Evolutionary conservation across 2,888 invertebrate species (phyloP).

Genomic region (Cephus rjabovi): DNA sequence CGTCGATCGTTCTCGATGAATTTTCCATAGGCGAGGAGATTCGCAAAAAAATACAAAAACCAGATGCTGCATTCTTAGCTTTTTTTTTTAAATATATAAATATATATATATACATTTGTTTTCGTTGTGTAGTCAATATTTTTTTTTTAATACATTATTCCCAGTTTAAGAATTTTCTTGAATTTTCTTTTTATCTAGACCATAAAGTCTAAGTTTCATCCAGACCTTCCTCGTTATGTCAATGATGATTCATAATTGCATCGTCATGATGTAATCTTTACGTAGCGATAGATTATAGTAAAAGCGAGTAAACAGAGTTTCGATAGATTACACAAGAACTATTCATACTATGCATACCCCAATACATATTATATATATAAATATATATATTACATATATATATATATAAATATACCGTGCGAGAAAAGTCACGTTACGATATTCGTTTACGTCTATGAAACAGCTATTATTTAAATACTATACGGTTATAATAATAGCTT

Average conservation of each 20-base stretch:
- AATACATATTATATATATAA: neutral
- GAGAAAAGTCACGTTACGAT: constrained; percentile 21
- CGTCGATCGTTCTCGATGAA: neutral
- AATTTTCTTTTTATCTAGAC: neutral
- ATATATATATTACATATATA: constrained; percentile 1
- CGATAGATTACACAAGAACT: neutral
- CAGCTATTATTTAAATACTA: constrained; percentile 12
- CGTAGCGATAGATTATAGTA: neutral
- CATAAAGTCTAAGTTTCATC: neutral
- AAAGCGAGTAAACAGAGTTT: neutral
- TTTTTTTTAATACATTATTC: neutral
- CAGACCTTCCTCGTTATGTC: neutral
- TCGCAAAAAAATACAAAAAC: neutral
- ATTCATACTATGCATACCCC: neutral
- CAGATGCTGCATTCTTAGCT: neutral
- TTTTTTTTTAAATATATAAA: neutral
- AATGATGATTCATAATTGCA: neutral
- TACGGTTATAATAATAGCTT: constrained; percentile 16
- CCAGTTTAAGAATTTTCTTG: neutral
- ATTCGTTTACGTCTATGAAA: constrained; percentile 5
- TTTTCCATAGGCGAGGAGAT: neutral
- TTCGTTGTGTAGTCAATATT: neutral
- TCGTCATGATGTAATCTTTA: neutral
- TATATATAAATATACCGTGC: constrained; percentile 12
- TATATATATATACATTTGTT: neutral